These are phyloP conservation scores for Drosophila pseudoananassae DNA, from an alignment of 1,140 invertebrate genomes.

Conservation along the genomic window DNA sequence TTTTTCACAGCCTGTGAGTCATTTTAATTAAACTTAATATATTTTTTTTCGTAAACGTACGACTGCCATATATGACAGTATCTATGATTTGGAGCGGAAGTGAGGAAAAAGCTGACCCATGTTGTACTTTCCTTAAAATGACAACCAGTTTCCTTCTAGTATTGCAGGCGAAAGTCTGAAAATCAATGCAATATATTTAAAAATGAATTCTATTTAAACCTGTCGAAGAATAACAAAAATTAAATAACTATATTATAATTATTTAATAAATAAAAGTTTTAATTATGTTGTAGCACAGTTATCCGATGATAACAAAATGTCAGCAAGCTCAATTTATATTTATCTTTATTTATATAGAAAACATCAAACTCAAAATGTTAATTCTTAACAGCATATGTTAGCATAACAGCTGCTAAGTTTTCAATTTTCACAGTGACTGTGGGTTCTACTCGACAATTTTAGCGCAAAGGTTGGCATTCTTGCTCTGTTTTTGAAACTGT, in stretches of 20 bases:
- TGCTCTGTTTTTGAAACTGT: conserved; percentile 80
- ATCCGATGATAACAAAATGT: no score
- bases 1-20: neutral
- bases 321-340: no score
- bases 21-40: neutral
- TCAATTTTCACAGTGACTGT: no score
- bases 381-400: no score
- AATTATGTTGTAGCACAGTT: no score
- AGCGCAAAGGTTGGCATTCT: conserved; percentile 80
- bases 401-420: no score
- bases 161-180: neutral
- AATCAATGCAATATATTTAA: neutral
- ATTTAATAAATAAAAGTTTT: no score
- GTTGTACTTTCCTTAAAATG: conserved; percentile 2
- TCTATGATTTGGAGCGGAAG: conserved; percentile 18
- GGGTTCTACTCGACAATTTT: conserved; percentile 66
- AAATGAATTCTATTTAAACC: no score
- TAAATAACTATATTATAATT: neutral
- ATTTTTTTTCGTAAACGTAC: conserved; percentile 10
- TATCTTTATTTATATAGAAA: no score
- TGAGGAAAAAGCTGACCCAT: conserved; percentile 8
- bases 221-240: no score
- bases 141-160: conserved; percentile 51
- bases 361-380: no score
- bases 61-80: conserved; percentile 3